Percentiles rank a stretch among this genome's conserved stretches.
Conservation (phyloP, 2,113 vertebrate genomes). For the Chitala chitala region DNA sequence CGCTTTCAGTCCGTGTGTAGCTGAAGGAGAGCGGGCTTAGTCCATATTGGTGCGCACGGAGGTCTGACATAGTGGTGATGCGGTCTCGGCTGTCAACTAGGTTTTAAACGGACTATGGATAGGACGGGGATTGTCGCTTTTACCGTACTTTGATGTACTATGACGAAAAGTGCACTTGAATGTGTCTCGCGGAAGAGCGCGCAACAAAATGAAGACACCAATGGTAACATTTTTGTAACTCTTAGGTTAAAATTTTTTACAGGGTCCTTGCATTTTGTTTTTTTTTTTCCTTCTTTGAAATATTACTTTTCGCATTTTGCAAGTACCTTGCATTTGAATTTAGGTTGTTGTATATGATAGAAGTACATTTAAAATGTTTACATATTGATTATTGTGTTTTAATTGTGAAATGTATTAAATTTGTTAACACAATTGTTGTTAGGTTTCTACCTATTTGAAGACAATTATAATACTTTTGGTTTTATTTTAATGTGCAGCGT, state of each 20-base stretch:
- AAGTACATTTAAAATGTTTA: background rate
- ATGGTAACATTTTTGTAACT: conserved; percentile 67
- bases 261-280: background rate
- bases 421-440: too few relatives aligned
- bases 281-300: background rate
- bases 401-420: background rate
- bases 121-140: conserved; percentile 21
- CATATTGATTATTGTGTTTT: background rate
- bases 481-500: background rate
- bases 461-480: background rate
- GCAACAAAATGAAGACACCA: conserved; percentile 85
- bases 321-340: background rate
- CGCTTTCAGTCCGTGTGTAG: conserved; percentile 51
- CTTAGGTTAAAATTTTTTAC: background rate
- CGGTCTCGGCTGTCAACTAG: conserved; percentile 8
- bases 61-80: conserved; percentile 57
- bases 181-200: conserved; percentile 63
- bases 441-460: background rate
- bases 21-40: conserved; percentile 60
- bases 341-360: background rate
- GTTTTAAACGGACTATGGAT: background rate
- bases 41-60: conserved; percentile 33
- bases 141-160: conserved; percentile 42
- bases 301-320: background rate
- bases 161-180: conserved; percentile 64